phyloP scores from a whole-genome alignment of 2,888 invertebrate genomes.

The Ophion costatus region DNA sequence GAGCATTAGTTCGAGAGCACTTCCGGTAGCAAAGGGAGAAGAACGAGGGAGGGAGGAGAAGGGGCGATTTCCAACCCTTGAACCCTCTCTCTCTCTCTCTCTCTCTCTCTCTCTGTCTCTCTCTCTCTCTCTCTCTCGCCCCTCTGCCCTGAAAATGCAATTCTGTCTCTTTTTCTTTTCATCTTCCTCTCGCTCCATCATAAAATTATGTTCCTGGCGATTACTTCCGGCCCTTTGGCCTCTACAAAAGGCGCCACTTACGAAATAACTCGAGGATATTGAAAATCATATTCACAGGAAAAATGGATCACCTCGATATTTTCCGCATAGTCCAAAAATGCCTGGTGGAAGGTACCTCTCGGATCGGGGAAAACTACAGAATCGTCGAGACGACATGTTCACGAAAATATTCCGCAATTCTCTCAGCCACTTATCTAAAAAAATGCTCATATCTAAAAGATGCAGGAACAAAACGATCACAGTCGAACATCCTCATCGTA shows the following conservation, averaged over 20 bases:
- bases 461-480: background rate
- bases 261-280: slow-evolving; percentile 20
- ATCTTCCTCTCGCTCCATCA: slow-evolving; percentile 12
- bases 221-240: slow-evolving; percentile 53
- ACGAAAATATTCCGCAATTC: background rate
- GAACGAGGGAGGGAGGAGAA: slow-evolving; percentile 12
- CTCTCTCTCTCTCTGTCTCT: background rate
- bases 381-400: background rate
- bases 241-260: slow-evolving; percentile 40
- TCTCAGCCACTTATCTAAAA: background rate
- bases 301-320: background rate
- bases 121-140: slow-evolving; percentile 6
- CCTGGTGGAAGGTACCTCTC: background rate
- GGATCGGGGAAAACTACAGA: background rate
- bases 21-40: slow-evolving; percentile 53
- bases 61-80: slow-evolving; percentile 34
- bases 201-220: slow-evolving; percentile 56
- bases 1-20: slow-evolving; percentile 65
- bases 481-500: background rate
- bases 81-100: slow-evolving; percentile 33
- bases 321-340: background rate
- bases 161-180: background rate
- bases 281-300: slow-evolving; percentile 29
- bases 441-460: background rate
- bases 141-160: background rate